Percentiles rank a stretch among this genome's conserved stretches.
Evolutionary conservation across 2,113 vertebrate species (phyloP).

Genomic region (Bos indicus): DNA sequence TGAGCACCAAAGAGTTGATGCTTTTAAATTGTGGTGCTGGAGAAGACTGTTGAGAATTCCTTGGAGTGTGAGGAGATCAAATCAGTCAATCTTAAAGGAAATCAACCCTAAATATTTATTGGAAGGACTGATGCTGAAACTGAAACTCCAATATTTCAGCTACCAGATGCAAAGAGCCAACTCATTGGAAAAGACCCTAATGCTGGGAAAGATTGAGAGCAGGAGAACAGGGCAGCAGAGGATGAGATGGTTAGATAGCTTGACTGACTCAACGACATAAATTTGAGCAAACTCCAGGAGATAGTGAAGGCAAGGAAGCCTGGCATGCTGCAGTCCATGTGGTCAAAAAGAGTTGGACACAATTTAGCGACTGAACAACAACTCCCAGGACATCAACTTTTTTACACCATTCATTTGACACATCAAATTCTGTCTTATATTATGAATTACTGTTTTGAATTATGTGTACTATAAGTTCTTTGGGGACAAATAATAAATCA

Average conservation of each 20-base stretch:
- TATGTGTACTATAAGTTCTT: background rate
- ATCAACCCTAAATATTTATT: background rate
- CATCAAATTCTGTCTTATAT: background rate
- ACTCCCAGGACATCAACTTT: background rate
- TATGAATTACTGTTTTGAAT: background rate
- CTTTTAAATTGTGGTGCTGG: background rate
- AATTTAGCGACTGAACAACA: background rate
- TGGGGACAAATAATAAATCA: background rate
- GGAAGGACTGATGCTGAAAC: background rate
- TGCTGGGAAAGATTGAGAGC: background rate
- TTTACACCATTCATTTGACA: background rate
- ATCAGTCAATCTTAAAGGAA: background rate
- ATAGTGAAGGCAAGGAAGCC: background rate
- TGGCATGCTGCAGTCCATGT: background rate
- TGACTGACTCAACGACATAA: background rate
- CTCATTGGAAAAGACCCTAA: background rate
- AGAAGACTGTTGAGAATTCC: background rate
- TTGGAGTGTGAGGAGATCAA: background rate
- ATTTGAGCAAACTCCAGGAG: background rate
- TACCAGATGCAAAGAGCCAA: background rate
- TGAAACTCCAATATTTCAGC: background rate
- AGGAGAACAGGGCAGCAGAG: background rate
- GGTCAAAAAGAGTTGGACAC: background rate
- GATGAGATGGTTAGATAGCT: background rate
- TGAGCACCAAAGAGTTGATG: background rate